Percentiles rank a stretch among this genome's conserved stretches.
Conservation (phyloP, 2,113 vertebrate genomes). For the Hucho hucho region DNA sequence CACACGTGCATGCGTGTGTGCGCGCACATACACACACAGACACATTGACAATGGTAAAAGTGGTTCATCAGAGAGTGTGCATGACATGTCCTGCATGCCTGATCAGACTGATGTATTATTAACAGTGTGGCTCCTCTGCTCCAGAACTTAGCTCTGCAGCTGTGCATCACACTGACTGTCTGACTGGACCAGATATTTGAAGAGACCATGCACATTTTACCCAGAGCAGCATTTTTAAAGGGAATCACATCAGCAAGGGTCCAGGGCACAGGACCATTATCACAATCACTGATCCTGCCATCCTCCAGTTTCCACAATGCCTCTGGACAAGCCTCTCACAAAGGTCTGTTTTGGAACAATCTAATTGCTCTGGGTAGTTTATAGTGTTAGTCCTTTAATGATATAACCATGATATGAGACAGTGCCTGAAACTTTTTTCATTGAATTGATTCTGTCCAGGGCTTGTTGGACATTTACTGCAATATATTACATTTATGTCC, state of each 20-base stretch:
- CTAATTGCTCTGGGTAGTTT: background rate
- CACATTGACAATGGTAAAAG: background rate
- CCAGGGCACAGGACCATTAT: constrained; percentile 46
- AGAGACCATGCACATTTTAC: constrained; percentile 11
- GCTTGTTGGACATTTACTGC: background rate
- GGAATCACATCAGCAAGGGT: constrained; percentile 33
- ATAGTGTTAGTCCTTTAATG: background rate
- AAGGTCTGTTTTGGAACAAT: background rate
- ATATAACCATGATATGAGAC: background rate
- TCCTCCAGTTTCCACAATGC: constrained; percentile 47
- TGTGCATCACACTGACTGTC: constrained; percentile 12
- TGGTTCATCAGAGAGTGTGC: too few relatives aligned
- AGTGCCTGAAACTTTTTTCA: background rate
- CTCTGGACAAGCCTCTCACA: background rate
- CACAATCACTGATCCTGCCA: constrained; percentile 51
- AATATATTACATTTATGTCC: background rate
- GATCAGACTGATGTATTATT: constrained; percentile 27
- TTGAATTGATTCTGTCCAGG: background rate
- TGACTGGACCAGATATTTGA: constrained; percentile 36
- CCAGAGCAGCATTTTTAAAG: constrained; percentile 60
- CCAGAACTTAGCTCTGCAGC: constrained; percentile 33
- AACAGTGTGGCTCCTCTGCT: constrained; percentile 16
- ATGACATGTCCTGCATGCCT: background rate
- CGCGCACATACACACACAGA: background rate
- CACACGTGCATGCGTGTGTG: too few relatives aligned